Evolutionary conservation across 2,888 invertebrate genomes (phyloP).

Genomic region (Andrena praecox): DNA sequence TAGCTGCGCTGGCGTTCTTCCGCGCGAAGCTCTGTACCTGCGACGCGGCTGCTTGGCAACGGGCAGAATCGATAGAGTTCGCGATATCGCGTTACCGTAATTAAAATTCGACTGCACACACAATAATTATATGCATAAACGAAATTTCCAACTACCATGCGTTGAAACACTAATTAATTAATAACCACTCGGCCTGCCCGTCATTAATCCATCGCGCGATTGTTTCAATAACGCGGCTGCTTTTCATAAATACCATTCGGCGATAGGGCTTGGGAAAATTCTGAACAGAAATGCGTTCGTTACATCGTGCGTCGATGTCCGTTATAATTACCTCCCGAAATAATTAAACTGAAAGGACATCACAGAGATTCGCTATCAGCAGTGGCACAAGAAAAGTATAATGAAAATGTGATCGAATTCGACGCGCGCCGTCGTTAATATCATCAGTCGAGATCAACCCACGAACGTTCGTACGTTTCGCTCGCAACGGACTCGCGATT

Average conservation of each 20-base stretch:
- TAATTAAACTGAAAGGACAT: background rate
- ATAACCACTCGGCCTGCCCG: background rate
- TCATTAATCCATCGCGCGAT: slow-evolving; percentile 29
- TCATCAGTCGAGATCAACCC: background rate
- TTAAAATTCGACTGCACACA: slow-evolving; percentile 42
- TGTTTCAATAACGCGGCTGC: slow-evolving; percentile 1
- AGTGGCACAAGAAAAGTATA: background rate
- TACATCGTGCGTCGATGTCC: background rate
- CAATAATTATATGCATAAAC: slow-evolving; percentile 24
- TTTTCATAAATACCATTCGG: background rate
- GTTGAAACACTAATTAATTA: slow-evolving; percentile 30
- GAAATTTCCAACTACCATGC: slow-evolving; percentile 23
- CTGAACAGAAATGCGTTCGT: background rate
- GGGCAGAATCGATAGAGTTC: slow-evolving; percentile 40
- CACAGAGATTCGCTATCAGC: background rate
- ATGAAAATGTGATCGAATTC: background rate
- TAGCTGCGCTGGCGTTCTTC: background rate
- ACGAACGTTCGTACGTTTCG: background rate
- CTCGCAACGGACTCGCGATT: background rate
- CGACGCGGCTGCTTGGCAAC: background rate
- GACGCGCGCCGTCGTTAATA: no score
- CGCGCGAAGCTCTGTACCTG: slow-evolving; percentile 10
- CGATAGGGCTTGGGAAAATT: background rate
- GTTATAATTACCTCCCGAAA: background rate
- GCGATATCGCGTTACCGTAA: slow-evolving; percentile 38